Percentiles rank a stretch among this genome's conserved stretches.
Conservation (phyloP, 2,888 invertebrate species). For the Therioaphis trifolii region DNA sequence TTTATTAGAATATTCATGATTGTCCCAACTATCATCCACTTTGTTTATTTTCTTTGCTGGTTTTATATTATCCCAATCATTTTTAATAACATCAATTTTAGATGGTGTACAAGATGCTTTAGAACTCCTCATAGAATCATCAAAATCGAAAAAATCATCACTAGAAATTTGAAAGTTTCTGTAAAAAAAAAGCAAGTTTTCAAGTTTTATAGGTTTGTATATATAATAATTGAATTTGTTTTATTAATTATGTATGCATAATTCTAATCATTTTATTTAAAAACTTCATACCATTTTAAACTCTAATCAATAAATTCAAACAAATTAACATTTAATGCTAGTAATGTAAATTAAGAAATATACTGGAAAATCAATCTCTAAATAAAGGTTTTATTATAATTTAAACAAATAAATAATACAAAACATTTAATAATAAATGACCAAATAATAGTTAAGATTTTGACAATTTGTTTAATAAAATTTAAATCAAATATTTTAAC, state of each 20-base stretch:
- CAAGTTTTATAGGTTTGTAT: no score
- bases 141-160: slow-evolving; percentile 55
- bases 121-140: slow-evolving; percentile 44
- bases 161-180: slow-evolving; percentile 40
- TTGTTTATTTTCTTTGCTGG: slow-evolving; percentile 55
- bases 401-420: no score
- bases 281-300: no score
- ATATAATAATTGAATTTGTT: no score
- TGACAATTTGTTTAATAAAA: neutral
- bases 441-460: neutral
- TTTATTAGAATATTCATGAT: slow-evolving; percentile 12
- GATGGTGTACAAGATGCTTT: slow-evolving; percentile 37
- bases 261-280: no score
- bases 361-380: neutral
- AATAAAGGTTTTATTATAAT: neutral
- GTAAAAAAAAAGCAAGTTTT: neutral
- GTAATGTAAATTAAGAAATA: neutral
- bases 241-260: no score
- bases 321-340: neutral
- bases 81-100: slow-evolving; percentile 53
- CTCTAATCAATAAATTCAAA: no score
- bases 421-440: no score
- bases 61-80: slow-evolving; percentile 60
- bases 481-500: neutral
- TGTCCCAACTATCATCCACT: slow-evolving; percentile 37